Percentiles rank a stretch among this genome's conserved stretches.
Conservation (phyloP, 1,140 invertebrate genomes). For the Araneus ventricosus region DNA sequence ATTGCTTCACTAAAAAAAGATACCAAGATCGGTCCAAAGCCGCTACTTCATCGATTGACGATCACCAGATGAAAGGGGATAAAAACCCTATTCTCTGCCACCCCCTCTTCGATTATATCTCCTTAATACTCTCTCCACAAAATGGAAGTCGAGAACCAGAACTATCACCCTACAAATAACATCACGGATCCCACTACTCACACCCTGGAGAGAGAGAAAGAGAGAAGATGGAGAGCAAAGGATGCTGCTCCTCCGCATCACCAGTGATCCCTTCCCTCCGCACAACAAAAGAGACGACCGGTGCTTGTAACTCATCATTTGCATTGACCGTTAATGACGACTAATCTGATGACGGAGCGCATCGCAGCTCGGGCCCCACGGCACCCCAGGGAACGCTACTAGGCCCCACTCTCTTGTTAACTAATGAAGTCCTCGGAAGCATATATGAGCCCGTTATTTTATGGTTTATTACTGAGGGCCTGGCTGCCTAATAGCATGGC, state of each 20-base stretch:
- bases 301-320: conserved; percentile 73
- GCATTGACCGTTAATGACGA: conserved; percentile 75
- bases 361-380: conserved; percentile 32
- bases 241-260: conserved; percentile 65
- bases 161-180: conserved; percentile 53
- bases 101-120: conserved; percentile 10
- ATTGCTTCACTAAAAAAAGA: too few species aligned
- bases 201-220: conserved; percentile 45
- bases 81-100: neutral
- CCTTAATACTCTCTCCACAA: neutral
- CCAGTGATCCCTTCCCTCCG: conserved; percentile 47
- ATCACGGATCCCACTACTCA: neutral
- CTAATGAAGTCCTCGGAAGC: conserved; percentile 68
- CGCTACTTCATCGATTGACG: neutral
- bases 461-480: conserved; percentile 63
- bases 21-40: neutral
- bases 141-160: neutral
- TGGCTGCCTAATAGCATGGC: conserved; percentile 43
- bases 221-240: conserved; percentile 52
- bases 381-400: conserved; percentile 50
- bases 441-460: conserved; percentile 50
- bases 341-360: conserved; percentile 69
- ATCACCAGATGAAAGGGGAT: neutral
- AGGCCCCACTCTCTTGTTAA: conserved; percentile 46
- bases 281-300: conserved; percentile 65